These are phyloP conservation scores for Macrobrachium nipponense DNA, from an alignment of 1,140 invertebrate species.

Conservation along the genomic window DNA sequence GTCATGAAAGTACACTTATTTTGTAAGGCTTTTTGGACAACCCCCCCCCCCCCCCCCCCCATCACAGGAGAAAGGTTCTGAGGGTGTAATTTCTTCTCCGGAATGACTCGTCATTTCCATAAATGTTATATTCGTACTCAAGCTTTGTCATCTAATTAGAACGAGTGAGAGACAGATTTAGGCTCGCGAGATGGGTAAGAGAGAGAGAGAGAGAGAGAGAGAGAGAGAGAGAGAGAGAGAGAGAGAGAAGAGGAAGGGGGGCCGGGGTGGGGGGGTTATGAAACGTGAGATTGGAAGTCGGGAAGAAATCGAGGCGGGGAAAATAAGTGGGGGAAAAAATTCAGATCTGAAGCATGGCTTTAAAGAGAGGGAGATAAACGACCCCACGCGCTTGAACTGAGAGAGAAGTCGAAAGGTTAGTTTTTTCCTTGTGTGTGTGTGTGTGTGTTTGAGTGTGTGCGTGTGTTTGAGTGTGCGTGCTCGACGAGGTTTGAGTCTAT, in stretches of 20 bases:
- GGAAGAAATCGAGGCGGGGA: not conserved
- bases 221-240: not conserved
- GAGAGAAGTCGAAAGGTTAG: not conserved
- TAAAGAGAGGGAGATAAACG: no score
- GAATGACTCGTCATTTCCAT: no score
- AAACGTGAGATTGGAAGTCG: not conserved
- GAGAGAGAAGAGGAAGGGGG: not conserved
- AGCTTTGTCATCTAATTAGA: no score
- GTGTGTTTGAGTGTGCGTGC: not conserved
- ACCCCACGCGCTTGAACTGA: not conserved
- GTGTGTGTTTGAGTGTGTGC: conserved; percentile 1
- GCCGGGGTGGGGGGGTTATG: not conserved
- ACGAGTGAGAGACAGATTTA: no score
- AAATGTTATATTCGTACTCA: no score
- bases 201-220: not conserved
- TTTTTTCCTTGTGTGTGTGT: not conserved
- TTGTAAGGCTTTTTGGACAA: no score
- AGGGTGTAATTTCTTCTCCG: no score
- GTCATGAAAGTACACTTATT: no score
- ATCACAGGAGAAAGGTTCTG: no score
- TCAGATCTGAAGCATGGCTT: no score
- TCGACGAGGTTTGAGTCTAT: not conserved
- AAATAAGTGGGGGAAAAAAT: not conserved
- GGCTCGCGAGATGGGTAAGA: no score
- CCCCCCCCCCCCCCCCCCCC: no score